Conservation (phyloP, 1,140 invertebrate genomes). For the Drosophila kikkawai region DNA sequence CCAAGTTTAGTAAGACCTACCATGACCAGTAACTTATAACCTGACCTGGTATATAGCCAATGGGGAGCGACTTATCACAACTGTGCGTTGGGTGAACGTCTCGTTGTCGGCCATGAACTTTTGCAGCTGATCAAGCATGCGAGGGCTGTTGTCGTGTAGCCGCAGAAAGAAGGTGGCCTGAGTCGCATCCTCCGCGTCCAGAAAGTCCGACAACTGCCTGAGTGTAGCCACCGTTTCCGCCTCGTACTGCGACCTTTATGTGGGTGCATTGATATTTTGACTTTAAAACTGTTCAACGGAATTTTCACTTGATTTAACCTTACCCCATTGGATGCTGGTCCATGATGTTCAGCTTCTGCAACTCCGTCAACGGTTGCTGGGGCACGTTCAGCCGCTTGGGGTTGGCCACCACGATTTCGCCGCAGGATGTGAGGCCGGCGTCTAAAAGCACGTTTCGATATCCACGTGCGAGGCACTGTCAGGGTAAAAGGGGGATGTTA, state of each 20-base stretch:
- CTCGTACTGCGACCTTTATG: constrained; percentile 72
- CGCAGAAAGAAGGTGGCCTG: constrained; percentile 70
- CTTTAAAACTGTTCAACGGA: not conserved
- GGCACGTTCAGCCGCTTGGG: constrained; percentile 68
- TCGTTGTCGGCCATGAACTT: constrained; percentile 65
- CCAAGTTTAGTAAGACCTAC: not conserved
- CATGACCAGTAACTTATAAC: too few relatives aligned
- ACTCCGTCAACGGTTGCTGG: constrained; percentile 64
- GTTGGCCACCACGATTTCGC: constrained; percentile 80
- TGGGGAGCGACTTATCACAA: constrained; percentile 79
- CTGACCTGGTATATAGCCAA: constrained; percentile 78
- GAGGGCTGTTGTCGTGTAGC: constrained; percentile 73
- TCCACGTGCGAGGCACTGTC: constrained; percentile 77
- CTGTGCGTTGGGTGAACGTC: constrained; percentile 66
- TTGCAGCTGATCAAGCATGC: constrained; percentile 74
- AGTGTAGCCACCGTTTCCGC: constrained; percentile 72
- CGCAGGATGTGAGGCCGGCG: constrained; percentile 74
- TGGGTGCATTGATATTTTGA: constrained; percentile 8
- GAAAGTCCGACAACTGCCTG: constrained; percentile 62
- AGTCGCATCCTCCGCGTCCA: constrained; percentile 57
- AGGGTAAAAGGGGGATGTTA: constrained; percentile 51
- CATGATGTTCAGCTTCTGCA: constrained; percentile 76
- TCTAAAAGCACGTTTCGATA: constrained; percentile 81
- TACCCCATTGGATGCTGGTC: constrained; percentile 84
- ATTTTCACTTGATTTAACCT: constrained; percentile 11